These are phyloP conservation scores for Lycopodina hypogea DNA, from an alignment of 37 sponge, comb jelly and placozoan species.

Conservation along the genomic window DNA sequence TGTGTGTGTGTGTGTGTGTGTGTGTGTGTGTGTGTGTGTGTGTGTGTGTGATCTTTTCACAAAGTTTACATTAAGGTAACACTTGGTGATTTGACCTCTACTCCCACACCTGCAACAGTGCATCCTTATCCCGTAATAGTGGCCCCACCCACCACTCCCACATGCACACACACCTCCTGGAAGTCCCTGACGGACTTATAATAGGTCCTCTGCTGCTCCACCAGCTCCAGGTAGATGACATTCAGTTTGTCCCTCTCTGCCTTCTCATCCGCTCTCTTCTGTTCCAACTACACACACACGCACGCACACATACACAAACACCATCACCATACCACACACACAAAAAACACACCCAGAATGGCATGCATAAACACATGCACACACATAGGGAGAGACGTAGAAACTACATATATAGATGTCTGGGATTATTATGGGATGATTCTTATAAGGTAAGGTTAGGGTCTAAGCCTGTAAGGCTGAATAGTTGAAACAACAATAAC, in stretches of 20 bases:
- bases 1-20: too few species aligned
- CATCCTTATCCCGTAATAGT: neutral
- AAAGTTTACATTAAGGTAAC: too few species aligned
- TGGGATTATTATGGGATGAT: too few species aligned
- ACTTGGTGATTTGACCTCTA: too few species aligned
- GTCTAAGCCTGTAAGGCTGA: too few species aligned
- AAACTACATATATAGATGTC: neutral
- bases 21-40: neutral
- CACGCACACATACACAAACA: too few species aligned
- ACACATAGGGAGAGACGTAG: neutral
- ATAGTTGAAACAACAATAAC: too few species aligned
- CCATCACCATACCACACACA: neutral
- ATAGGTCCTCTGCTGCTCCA: conserved; percentile 89
- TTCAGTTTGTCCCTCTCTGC: conserved; percentile 66
- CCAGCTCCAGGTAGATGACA: conserved; percentile 72
- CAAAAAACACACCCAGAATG: neutral
- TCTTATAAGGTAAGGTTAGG: too few species aligned
- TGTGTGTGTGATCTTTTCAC: neutral
- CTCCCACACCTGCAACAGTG: too few species aligned
- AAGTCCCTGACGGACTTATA: conserved; percentile 86
- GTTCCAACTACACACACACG: conserved; percentile 61
- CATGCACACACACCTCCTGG: conserved; percentile 93
- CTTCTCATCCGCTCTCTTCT: conserved; percentile 68
- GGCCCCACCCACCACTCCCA: neutral
- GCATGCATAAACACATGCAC: neutral